Evolutionary conservation across 2,797 vertebrate genomes (phyloP).

Genomic region (Uromys caudimaculatus): DNA sequence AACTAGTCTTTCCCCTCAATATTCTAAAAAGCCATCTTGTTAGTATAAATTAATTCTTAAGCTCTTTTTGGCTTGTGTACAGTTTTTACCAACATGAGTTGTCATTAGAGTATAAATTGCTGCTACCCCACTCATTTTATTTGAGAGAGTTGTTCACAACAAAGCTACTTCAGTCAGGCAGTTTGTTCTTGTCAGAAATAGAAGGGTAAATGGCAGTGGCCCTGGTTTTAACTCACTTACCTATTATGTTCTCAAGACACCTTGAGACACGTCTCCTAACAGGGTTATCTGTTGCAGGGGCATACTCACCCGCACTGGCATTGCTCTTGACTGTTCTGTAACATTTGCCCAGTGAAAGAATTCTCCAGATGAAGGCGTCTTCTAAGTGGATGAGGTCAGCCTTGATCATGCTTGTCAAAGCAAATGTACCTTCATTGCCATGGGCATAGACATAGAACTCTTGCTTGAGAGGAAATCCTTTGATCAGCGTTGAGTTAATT

Average conservation of each 20-base stretch:
- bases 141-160: neutral
- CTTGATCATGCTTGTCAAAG: neutral
- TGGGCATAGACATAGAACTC: neutral
- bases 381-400: constrained; percentile 39
- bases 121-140: neutral
- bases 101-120: constrained; percentile 3
- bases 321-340: constrained; percentile 5
- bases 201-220: neutral
- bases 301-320: neutral
- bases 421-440: neutral
- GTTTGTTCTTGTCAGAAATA: constrained; percentile 5
- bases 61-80: constrained; percentile 51
- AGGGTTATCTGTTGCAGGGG: neutral
- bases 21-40: constrained; percentile 29
- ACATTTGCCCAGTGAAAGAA: neutral
- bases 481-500: neutral
- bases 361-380: constrained; percentile 26
- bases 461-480: neutral
- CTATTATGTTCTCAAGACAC: neutral
- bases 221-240: neutral
- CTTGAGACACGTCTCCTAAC: neutral
- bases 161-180: neutral
- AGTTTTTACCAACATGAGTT: constrained; percentile 17
- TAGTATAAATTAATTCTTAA: constrained; percentile 52
- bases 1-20: neutral